phyloP scores from a whole-genome alignment of 2,888 invertebrate genomes.

The Melanargia galathea region DNA sequence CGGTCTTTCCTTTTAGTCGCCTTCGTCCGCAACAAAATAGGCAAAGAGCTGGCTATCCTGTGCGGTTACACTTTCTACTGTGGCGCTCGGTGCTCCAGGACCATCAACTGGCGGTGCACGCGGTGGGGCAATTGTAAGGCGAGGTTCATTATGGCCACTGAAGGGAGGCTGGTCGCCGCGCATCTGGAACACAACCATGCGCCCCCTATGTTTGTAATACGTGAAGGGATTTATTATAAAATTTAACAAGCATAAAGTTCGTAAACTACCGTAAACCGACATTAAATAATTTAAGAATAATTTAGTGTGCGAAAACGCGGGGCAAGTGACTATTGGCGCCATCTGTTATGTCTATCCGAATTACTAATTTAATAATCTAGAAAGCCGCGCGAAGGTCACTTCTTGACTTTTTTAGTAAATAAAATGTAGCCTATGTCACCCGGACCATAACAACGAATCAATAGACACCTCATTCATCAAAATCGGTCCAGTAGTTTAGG shows the following conservation, averaged over 20 bases:
- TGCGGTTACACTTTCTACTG: constrained; percentile 49
- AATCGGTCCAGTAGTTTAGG: too few relatives aligned
- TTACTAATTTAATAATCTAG: too few relatives aligned
- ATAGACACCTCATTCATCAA: too few relatives aligned
- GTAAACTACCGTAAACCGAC: too few relatives aligned
- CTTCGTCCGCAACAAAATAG: constrained; percentile 42
- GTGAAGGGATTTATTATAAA: constrained; percentile 43
- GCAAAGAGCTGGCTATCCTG: constrained; percentile 47
- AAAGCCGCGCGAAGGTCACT: too few relatives aligned
- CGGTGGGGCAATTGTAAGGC: constrained; percentile 44
- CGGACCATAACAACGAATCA: too few relatives aligned
- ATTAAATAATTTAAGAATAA: too few relatives aligned
- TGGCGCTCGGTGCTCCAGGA: constrained; percentile 34
- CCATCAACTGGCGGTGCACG: constrained; percentile 47
- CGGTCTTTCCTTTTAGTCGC: constrained; percentile 40
- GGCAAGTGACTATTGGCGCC: too few relatives aligned
- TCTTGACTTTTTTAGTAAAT: too few relatives aligned
- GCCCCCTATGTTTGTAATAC: constrained; percentile 41
- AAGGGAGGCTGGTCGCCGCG: constrained; percentile 31
- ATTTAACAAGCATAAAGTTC: constrained; percentile 22
- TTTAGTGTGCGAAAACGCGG: too few relatives aligned
- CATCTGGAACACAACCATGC: constrained; percentile 42
- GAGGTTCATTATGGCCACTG: constrained; percentile 39
- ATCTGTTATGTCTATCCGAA: too few relatives aligned
- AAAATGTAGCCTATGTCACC: too few relatives aligned